phyloP scores from a whole-genome alignment of 2,888 invertebrate genomes.

The Microplitis manilae region DNA sequence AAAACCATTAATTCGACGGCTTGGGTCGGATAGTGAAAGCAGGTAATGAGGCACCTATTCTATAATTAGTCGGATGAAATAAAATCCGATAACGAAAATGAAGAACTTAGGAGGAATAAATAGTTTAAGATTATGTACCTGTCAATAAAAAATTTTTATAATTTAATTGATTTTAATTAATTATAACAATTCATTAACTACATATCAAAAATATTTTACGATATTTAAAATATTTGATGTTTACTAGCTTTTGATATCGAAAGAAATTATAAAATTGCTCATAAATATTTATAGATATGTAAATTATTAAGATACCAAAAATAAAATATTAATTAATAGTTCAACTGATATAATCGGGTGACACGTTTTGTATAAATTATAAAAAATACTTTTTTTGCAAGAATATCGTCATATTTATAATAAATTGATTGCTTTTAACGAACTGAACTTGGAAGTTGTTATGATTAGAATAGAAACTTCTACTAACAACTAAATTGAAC shows the following conservation, averaged over 20 bases:
- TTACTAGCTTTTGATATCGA: no score
- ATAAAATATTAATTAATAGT: no score
- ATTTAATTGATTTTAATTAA: neutral
- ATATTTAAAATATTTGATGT: no score
- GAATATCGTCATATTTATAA: neutral
- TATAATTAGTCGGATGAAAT: neutral
- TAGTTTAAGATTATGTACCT: neutral
- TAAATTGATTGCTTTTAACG: neutral
- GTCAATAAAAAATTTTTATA: neutral
- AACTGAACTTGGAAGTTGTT: neutral
- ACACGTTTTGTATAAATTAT: no score
- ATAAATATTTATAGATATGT: no score
- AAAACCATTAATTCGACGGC: conserved; percentile 28
- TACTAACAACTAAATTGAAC: neutral
- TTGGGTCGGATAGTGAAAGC: conserved; percentile 10
- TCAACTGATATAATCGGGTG: no score
- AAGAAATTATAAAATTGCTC: no score
- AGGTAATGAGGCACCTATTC: conserved; percentile 29
- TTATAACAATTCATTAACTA: no score
- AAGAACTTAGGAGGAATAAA: neutral
- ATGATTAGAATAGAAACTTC: neutral
- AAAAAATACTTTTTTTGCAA: neutral
- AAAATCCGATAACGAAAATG: conserved; percentile 2
- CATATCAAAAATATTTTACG: no score
- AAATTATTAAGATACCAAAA: no score